These are phyloP conservation scores for Cheilosia urbana DNA, from an alignment of 2,888 invertebrate genomes.

Conservation along the genomic window DNA sequence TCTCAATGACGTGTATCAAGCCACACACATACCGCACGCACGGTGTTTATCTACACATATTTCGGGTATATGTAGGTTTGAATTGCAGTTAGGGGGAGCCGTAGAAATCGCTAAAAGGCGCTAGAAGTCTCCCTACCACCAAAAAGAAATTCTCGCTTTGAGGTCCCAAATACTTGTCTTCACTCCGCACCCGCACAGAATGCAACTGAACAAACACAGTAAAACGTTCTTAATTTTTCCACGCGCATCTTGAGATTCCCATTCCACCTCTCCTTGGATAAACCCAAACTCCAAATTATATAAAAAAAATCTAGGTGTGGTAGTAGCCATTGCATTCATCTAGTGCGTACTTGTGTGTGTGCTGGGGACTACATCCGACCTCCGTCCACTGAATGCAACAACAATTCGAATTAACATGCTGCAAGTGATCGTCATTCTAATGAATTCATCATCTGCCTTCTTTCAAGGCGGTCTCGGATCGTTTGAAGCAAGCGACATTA, in stretches of 20 bases:
- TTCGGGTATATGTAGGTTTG: too few species aligned
- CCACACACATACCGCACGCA: too few species aligned
- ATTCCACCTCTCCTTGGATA: not conserved
- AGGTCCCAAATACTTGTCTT: slow-evolving; percentile 56
- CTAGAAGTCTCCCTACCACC: too few species aligned
- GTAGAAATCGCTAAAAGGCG: too few species aligned
- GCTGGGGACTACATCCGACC: slow-evolving; percentile 51
- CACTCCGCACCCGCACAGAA: slow-evolving; percentile 12
- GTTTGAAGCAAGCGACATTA: slow-evolving; percentile 60
- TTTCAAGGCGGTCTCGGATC: slow-evolving; percentile 55
- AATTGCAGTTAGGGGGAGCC: too few species aligned
- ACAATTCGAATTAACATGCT: slow-evolving; percentile 68
- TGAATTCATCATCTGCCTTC: slow-evolving; percentile 71
- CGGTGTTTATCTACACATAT: too few species aligned
- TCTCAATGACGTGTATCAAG: too few species aligned
- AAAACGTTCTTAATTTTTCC: slow-evolving; percentile 40
- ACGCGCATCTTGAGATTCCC: slow-evolving; percentile 13
- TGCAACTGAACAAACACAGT: slow-evolving; percentile 58
- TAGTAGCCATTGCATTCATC: not conserved
- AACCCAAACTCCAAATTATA: slow-evolving; percentile 17
- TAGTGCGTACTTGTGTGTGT: not conserved
- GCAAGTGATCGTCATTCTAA: slow-evolving; percentile 69
- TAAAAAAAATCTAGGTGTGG: slow-evolving; percentile 44
- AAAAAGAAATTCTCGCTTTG: not conserved
- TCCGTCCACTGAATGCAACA: slow-evolving; percentile 30